phyloP scores from a whole-genome alignment of 1,140 invertebrate species.

The Sarcophaga bullata region DNA sequence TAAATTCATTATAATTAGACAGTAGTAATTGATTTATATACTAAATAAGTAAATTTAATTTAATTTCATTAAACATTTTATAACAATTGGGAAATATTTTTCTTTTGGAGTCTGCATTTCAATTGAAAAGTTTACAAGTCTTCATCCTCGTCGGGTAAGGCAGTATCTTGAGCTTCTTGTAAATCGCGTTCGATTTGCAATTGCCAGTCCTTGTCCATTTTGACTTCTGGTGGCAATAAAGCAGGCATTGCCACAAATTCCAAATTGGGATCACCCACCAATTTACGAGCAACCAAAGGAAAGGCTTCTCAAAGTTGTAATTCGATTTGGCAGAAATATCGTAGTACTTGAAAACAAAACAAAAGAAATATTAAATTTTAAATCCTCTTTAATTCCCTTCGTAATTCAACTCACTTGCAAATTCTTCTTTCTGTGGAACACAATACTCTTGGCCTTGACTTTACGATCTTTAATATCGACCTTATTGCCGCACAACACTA shows the following conservation, averaged over 20 bases:
- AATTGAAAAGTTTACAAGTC: conserved; percentile 68
- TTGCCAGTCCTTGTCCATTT: conserved; percentile 96
- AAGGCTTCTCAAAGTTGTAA: conserved; percentile 99
- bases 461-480: conserved; percentile 99
- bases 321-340: conserved; percentile 99
- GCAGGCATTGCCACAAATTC: conserved; percentile 99
- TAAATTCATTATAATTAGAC: neutral
- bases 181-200: conserved; percentile 97
- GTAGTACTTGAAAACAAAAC: conserved; percentile 85
- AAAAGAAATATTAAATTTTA: conserved; percentile 1
- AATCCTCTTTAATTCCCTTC: neutral
- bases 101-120: too few species aligned
- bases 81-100: too few species aligned
- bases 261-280: conserved; percentile 98
- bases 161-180: conserved; percentile 90
- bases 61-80: too few species aligned
- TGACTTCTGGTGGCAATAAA: conserved; percentile 95
- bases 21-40: too few species aligned
- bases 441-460: conserved; percentile 99
- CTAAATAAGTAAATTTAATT: too few species aligned
- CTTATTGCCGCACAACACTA: conserved; percentile 98
- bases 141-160: conserved; percentile 95
- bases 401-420: conserved; percentile 79
- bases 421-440: conserved; percentile 99
- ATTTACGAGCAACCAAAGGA: conserved; percentile 98